These are phyloP conservation scores for Drosophila mimica DNA, from an alignment of 2,888 invertebrate genomes.

Conservation along the genomic window DNA sequence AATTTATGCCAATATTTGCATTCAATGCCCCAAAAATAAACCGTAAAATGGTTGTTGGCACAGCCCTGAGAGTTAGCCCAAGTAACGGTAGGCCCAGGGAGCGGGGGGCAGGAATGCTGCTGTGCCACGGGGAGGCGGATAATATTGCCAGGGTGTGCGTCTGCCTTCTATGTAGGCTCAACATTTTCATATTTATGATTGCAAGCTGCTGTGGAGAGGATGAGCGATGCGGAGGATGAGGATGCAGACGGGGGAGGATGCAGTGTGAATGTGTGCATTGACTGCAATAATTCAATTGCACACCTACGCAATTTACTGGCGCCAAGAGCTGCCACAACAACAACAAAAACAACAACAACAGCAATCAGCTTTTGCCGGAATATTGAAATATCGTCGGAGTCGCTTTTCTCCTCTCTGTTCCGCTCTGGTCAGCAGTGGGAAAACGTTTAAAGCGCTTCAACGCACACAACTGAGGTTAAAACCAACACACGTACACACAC, in stretches of 20 bases:
- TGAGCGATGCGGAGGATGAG: neutral
- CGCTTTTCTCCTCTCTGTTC: constrained; percentile 7
- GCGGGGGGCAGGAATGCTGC: neutral
- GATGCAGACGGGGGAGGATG: neutral
- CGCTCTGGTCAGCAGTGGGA: constrained; percentile 62
- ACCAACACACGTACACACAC: constrained; percentile 10
- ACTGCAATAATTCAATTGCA: constrained; percentile 81
- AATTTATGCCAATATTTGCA: constrained; percentile 81
- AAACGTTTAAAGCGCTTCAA: constrained; percentile 71
- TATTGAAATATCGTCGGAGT: constrained; percentile 54
- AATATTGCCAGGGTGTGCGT: constrained; percentile 29
- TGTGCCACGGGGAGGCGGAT: constrained; percentile 6
- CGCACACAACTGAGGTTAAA: constrained; percentile 40
- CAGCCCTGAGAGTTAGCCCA: constrained; percentile 35
- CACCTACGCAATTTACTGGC: constrained; percentile 76
- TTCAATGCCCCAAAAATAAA: constrained; percentile 80
- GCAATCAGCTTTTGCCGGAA: constrained; percentile 43
- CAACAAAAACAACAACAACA: constrained; percentile 18
- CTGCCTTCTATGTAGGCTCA: constrained; percentile 42
- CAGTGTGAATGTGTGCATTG: constrained; percentile 70
- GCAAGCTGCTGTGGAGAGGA: constrained; percentile 6
- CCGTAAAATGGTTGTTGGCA: constrained; percentile 70
- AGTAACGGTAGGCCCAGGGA: constrained; percentile 6
- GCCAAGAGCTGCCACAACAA: constrained; percentile 30
- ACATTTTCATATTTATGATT: constrained; percentile 76